Conservation (phyloP, 2,797 vertebrate species). For the Urosaurus nigricauda region DNA sequence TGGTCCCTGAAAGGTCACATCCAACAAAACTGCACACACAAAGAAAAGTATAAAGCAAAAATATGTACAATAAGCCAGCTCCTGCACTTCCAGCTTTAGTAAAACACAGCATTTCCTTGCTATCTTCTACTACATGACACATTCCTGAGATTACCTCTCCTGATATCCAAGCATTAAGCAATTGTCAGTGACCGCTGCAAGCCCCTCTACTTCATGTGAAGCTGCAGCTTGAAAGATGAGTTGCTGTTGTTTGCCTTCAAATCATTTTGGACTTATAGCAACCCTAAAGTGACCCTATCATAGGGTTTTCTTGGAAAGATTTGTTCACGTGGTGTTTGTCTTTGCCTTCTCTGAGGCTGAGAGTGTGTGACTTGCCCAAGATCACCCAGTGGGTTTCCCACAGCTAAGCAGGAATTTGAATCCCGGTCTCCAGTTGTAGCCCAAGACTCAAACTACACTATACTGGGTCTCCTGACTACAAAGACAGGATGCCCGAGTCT, state of each 20-base stretch:
- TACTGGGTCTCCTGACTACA: background rate
- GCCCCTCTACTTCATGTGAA: background rate
- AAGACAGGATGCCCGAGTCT: background rate
- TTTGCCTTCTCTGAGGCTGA: no score
- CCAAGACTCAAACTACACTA: no score
- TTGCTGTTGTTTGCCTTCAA: no score
- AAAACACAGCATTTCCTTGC: slow-evolving; percentile 18
- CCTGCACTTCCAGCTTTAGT: background rate
- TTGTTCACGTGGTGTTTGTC: no score
- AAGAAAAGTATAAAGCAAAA: background rate
- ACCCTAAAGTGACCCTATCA: no score
- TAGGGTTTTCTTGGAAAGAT: no score
- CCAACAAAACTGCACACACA: background rate
- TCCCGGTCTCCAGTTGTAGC: no score
- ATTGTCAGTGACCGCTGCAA: background rate
- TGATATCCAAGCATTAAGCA: background rate
- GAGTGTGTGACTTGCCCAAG: no score
- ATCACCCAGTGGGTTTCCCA: no score
- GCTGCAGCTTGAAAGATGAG: background rate
- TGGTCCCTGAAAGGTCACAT: background rate
- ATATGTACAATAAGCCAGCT: background rate
- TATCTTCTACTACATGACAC: background rate
- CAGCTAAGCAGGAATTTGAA: no score
- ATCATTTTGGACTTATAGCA: no score
- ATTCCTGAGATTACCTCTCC: background rate